phyloP scores from a whole-genome alignment of 2,113 vertebrate species.

The Ellobius talpinus region DNA sequence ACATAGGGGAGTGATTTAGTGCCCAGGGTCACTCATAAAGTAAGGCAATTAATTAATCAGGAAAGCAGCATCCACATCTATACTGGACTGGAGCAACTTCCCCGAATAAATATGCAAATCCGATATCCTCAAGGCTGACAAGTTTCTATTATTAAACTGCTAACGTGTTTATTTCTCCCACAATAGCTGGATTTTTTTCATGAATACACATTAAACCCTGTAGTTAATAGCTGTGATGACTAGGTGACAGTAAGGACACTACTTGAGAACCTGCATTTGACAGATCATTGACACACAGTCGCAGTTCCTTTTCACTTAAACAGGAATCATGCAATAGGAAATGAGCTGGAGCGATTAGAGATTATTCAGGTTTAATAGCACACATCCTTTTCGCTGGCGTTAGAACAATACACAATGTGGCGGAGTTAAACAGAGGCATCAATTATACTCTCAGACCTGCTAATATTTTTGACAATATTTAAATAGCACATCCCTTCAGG shows the following conservation, averaged over 20 bases:
- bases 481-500: slow-evolving; percentile 82
- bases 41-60: slow-evolving; percentile 57
- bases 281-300: slow-evolving; percentile 79
- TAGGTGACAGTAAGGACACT: slow-evolving; percentile 77
- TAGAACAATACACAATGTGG: slow-evolving; percentile 80
- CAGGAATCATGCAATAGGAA: slow-evolving; percentile 65
- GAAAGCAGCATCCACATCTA: slow-evolving; percentile 33
- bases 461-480: slow-evolving; percentile 85
- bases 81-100: slow-evolving; percentile 43
- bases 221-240: slow-evolving; percentile 76
- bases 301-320: slow-evolving; percentile 70
- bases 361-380: slow-evolving; percentile 82
- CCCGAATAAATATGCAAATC: slow-evolving; percentile 73
- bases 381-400: slow-evolving; percentile 76
- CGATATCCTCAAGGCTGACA: slow-evolving; percentile 69
- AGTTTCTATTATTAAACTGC: slow-evolving; percentile 78
- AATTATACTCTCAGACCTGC: slow-evolving; percentile 82
- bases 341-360: slow-evolving; percentile 72
- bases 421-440: slow-evolving; percentile 82
- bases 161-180: slow-evolving; percentile 77
- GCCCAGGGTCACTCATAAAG: neutral
- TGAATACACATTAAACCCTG: slow-evolving; percentile 69
- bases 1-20: neutral
- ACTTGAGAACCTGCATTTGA: slow-evolving; percentile 73
- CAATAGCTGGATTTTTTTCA: slow-evolving; percentile 71